Base-by-base conservation (phyloP, 2,888 invertebrate species). In the Lagria hirta region DNA sequence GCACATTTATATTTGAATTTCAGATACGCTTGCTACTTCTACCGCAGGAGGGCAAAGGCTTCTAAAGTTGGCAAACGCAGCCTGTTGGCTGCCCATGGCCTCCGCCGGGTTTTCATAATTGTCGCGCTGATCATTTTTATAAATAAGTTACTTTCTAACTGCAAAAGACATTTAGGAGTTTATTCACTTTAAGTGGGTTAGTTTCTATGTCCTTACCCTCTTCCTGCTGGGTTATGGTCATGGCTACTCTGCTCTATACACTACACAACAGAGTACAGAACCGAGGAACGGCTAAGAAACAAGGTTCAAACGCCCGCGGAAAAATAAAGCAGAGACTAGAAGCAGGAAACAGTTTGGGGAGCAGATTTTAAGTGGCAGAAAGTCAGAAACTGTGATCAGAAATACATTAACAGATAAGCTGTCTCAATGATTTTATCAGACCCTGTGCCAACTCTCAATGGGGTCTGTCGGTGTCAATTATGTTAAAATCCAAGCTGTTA, bases 1-100 rank as follows among this genome's bases (percentile, higher is more conserved):
- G 34, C 34, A 34, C 34, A 34, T 34, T 34, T 34, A 16, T 34
- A 34, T 34, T 24, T 24, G 34, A 24, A 23, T 34, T 24, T 24
- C 34, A 34, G 24, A 23, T 24, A 34, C 34, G 34, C 24, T 34
- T 34, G 23, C 23, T 16, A 34, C 34, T 34, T 23, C 16, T 34
- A 8, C 34, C 16, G 15, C 34, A 34, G 33, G 33, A 33, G 33
- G 33, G 33, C 33, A 33, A 33, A 33, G 33, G 33, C 33, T 21
- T 22, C 33, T 33, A 33, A 33, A 33, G 33, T 13, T 30, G 18
- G 30, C 17, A 20, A 30, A 30, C 30, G 22, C 22, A 26, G 26
- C 26, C 26, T 26, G 26, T 26, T 26, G 26, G 26, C 26, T 26
- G 10, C 26, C 12, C 11, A 26, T 30, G 20, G 20, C 30, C 30